phyloP scores from a whole-genome alignment of 2,113 vertebrate genomes.

The Archilochus colubris region DNA sequence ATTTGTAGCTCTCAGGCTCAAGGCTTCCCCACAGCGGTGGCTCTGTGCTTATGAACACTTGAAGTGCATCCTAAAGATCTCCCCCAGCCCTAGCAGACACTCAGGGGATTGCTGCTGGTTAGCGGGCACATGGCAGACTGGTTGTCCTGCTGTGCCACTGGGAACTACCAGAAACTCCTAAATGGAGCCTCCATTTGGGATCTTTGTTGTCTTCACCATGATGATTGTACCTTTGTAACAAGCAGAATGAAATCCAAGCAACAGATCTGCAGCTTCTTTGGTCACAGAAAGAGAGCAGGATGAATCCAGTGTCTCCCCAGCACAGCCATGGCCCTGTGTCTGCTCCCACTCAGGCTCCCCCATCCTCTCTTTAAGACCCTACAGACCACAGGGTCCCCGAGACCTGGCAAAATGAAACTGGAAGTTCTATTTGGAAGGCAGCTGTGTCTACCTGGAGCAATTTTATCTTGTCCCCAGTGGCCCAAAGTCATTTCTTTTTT shows the following conservation, averaged over 20 bases:
- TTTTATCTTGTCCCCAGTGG: neutral
- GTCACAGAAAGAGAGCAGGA: neutral
- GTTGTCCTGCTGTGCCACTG: neutral
- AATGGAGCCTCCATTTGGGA: neutral
- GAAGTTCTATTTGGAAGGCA: neutral
- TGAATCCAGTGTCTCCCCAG: neutral
- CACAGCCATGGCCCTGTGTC: neutral
- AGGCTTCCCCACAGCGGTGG: slow-evolving; percentile 35
- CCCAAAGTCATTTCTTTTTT: neutral
- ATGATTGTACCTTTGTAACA: neutral
- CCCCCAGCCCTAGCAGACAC: neutral
- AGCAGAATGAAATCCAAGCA: neutral
- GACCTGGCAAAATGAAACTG: neutral
- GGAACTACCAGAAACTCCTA: neutral
- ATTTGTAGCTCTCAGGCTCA: slow-evolving; percentile 25
- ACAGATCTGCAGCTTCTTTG: neutral
- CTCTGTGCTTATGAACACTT: neutral
- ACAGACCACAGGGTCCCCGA: neutral
- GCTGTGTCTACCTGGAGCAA: neutral
- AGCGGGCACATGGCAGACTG: neutral
- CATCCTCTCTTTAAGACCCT: fast-evolving
- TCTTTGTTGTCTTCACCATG: neutral
- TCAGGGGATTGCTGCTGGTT: neutral
- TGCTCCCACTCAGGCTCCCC: neutral
- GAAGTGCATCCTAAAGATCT: neutral